Evolutionary conservation across 64 coral and sea anemone species (phyloP), one percentile per base, ranked within the genome.

Genomic region (Trachythela sp.): DNA sequence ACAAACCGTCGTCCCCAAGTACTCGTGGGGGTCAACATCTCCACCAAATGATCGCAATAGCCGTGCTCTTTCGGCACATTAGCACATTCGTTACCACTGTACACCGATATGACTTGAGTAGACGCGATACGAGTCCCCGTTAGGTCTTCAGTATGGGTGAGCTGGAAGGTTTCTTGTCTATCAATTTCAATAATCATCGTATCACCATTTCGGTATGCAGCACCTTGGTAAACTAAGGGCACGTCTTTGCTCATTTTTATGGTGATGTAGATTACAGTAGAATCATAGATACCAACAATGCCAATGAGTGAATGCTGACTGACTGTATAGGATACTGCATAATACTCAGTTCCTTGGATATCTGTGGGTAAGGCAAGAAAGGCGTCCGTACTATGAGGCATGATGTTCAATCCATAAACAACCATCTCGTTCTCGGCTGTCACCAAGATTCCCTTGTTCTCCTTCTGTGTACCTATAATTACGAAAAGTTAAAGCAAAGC

Each of bases 51-150:
- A 48, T 92, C 92, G 48, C 93, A 97, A 36, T 71, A 86, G 1
- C 41, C 17, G 34, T 36, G 32, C 0, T 83, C 3, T 9, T 17
- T 27, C 40, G 92, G 92, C 18, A 94, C 86, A 22, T 85, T 87
- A 15, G 93, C 83, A 60, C 95, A 97, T 17, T 97, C 95, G 52
- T 89, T 77, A 24, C 95, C 95, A 13, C 93, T 92, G 83, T 91
- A 97, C 13, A 97, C 93, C 2, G 95, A 92, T 24, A 97, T 58
- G 5, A 89, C 90, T 51, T 92, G 92, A 24, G 60, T 32, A 10
- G 93, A 92, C 10, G 67, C 85, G 29, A 98, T 87, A 0, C 48
- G 85, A 0, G 93, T 98, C 0, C 95, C 95, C 13, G 88, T 94
- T 0, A 98, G 75, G 70, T 93, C 91, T 27, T 30, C 68, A 14